Evolutionary conservation across 2,113 vertebrate species (phyloP).

Genomic region (Montifringilla adamsi): DNA sequence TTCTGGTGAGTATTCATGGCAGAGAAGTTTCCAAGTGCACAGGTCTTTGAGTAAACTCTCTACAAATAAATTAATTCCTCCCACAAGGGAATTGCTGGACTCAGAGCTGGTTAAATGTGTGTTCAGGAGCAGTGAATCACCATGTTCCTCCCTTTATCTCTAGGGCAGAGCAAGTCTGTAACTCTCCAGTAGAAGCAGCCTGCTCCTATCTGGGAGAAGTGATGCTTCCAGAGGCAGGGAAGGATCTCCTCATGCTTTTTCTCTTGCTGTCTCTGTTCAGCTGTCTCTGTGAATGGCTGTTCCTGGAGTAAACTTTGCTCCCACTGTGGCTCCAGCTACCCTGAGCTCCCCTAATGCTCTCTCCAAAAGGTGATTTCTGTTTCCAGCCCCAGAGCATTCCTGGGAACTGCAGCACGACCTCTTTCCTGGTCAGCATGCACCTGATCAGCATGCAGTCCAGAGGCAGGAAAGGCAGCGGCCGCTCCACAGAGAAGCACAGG

Average conservation of each 20-base stretch:
- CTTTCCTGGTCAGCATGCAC: neutral
- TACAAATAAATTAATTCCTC: neutral
- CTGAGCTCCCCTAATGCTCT: neutral
- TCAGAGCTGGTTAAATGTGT: neutral
- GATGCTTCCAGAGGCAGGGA: neutral
- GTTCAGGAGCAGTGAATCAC: constrained; percentile 22
- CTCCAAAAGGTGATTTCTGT: neutral
- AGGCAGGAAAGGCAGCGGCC: neutral
- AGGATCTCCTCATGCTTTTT: neutral
- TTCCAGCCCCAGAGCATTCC: neutral
- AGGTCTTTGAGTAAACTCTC: neutral
- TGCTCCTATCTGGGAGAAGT: neutral
- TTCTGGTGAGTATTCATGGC: neutral
- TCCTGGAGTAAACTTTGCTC: neutral
- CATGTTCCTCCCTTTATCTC: neutral
- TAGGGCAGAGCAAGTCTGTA: neutral
- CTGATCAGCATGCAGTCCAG: neutral
- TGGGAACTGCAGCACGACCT: neutral
- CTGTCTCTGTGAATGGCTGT: neutral
- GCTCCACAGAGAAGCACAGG: neutral
- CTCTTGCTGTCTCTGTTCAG: neutral
- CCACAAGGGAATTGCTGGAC: neutral
- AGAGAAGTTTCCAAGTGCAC: neutral
- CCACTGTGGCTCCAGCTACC: neutral
- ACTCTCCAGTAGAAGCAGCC: neutral